A percentile compares a stretch with the other conserved stretches of the same genome.
Conservation (phyloP, 2,888 invertebrate genomes). For the Xanthia togata region DNA sequence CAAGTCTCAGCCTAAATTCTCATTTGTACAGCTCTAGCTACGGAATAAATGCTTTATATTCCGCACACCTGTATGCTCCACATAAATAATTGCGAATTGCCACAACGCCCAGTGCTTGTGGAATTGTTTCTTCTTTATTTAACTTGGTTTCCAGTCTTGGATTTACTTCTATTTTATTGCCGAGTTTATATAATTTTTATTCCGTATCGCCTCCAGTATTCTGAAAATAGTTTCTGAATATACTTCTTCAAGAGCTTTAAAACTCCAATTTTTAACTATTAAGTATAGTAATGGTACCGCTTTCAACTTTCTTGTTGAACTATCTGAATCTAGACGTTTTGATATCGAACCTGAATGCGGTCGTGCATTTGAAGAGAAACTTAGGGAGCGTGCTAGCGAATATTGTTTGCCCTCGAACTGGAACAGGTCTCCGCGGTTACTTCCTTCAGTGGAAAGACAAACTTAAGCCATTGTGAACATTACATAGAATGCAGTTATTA, state of each 20-base stretch:
- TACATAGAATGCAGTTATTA: slow-evolving; percentile 73
- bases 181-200: slow-evolving; percentile 17
- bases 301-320: slow-evolving; percentile 69
- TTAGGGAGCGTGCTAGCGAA: slow-evolving; percentile 65
- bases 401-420: slow-evolving; percentile 73
- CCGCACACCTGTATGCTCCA: slow-evolving; percentile 68
- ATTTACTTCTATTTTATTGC: slow-evolving; percentile 45
- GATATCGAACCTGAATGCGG: slow-evolving; percentile 72
- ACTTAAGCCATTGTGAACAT: slow-evolving; percentile 78
- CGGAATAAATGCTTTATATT: slow-evolving; percentile 68
- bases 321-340: slow-evolving; percentile 66
- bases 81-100: slow-evolving; percentile 68
- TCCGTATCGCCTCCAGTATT: not conserved
- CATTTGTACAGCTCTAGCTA: slow-evolving; percentile 61
- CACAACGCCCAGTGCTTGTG: slow-evolving; percentile 56
- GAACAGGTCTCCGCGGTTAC: slow-evolving; percentile 70
- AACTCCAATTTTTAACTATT: slow-evolving; percentile 12
- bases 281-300: slow-evolving; percentile 30
- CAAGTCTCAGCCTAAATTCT: slow-evolving; percentile 66
- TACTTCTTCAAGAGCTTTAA: slow-evolving; percentile 19
- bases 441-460: slow-evolving; percentile 72
- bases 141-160: slow-evolving; percentile 31
- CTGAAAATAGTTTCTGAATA: slow-evolving; percentile 23
- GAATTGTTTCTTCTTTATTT: slow-evolving; percentile 55
- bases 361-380: slow-evolving; percentile 67